Evolutionary conservation across 2,888 invertebrate genomes (phyloP).

Genomic region (Caradrina kadenii): DNA sequence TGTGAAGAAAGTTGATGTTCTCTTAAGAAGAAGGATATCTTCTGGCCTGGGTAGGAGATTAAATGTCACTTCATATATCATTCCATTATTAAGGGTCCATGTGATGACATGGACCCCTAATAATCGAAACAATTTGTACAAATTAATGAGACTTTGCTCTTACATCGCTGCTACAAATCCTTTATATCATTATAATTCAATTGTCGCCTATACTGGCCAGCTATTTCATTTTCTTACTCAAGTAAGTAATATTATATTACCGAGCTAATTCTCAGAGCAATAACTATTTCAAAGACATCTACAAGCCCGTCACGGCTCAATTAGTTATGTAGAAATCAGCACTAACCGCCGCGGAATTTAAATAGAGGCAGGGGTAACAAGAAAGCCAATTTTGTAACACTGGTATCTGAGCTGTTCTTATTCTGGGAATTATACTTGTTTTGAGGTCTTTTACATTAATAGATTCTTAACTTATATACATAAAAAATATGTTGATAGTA

Average conservation of each 20-base stretch:
- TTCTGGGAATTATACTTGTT: background rate
- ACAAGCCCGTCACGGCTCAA: conserved; percentile 66
- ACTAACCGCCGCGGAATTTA: conserved; percentile 62
- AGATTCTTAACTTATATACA: too few relatives aligned
- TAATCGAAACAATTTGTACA: background rate
- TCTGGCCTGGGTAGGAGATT: too few relatives aligned
- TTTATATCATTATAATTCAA: too few relatives aligned
- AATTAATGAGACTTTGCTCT: too few relatives aligned
- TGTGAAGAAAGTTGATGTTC: too few relatives aligned
- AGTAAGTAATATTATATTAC: conserved; percentile 36
- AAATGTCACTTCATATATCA: too few relatives aligned
- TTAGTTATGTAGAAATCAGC: conserved; percentile 70
- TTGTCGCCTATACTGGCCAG: background rate
- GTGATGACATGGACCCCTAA: background rate
- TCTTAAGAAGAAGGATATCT: too few relatives aligned
- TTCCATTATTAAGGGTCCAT: background rate
- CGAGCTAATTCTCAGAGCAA: conserved; percentile 27
- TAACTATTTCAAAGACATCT: conserved; percentile 56
- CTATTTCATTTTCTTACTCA: background rate
- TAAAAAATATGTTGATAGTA: too few relatives aligned
- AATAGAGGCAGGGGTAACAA: conserved; percentile 56
- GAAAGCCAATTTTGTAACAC: conserved; percentile 62
- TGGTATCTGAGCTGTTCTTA: conserved; percentile 18
- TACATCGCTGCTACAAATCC: too few relatives aligned
- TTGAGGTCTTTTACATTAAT: too few relatives aligned